Base-by-base conservation (phyloP, 2,888 invertebrate species). In the Achlya flavicornis region DNA sequence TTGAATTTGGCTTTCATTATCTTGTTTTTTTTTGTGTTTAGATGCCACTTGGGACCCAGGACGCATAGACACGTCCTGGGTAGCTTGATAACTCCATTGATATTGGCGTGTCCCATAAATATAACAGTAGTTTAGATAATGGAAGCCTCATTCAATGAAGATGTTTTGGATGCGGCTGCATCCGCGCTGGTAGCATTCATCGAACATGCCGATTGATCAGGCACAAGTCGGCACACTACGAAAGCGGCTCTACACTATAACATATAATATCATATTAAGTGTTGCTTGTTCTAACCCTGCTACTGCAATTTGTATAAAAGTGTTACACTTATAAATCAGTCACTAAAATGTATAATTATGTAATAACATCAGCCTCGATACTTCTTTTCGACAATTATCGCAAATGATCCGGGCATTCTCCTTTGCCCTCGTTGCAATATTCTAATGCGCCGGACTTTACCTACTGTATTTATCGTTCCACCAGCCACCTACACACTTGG, bases 341-440 rank as follows among this genome's bases (percentile, higher is more conserved):
- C 14, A 43, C 43, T 12, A 43, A 43, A 1, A 33, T 5, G 33
- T 3, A 33, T 33, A 33, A 7, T 4, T 4, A 12, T n/a, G n/a
- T n/a, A n/a, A n/a, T n/a, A 3, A 1, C 43, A 12, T 1, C 43
- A 4, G 43, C 1, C 16, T 6, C 46, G 46, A 48, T 16, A 14
- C 46, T 48, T 16, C n/a, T 6, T 16, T 48, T 48, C 5, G n/a
- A 48, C 46, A 16, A 16, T 48, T 48, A 48, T 48, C n/a, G 46
- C 43, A 14, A 63, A 38, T 43, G 11, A 43, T 48, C 61, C 11
- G 16, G 26, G 64, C 64, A 65, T 53, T 53, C 48, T 53, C 48
- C 19, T 53, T 53, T 53, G 48, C 48, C 48, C 48, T 53, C 48
- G 12, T 19, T 53, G 19, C 48, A 53, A 53, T 53, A 53, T 53